A percentile compares a stretch with the other conserved stretches of the same genome.
Evolutionary conservation across 2,113 vertebrate genomes (phyloP).

Genomic region (Fregetta grallaria): DNA sequence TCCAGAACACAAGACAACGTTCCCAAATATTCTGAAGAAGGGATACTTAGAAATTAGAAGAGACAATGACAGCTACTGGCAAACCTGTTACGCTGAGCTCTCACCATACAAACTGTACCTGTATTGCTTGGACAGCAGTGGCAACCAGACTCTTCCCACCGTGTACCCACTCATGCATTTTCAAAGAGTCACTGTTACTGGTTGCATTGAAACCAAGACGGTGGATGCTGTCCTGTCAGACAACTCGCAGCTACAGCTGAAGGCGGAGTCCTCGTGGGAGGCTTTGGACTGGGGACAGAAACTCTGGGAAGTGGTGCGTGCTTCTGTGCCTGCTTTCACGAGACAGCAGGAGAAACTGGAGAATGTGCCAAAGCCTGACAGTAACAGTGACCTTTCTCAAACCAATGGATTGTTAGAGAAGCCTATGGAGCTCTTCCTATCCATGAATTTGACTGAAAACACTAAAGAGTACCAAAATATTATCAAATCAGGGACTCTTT

Average conservation of each 20-base stretch:
- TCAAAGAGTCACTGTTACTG: constrained; percentile 84
- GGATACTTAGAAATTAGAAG: constrained; percentile 88
- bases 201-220: constrained; percentile 82
- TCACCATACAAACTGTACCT: constrained; percentile 86
- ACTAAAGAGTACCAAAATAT: constrained; percentile 78
- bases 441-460: constrained; percentile 64
- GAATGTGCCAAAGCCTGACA: constrained; percentile 48
- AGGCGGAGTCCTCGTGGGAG: constrained; percentile 87
- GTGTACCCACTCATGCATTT: constrained; percentile 88
- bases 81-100: constrained; percentile 88
- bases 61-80: constrained; percentile 86
- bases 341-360: constrained; percentile 62
- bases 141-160: constrained; percentile 85
- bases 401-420: constrained; percentile 65
- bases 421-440: constrained; percentile 76
- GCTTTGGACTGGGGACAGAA: constrained; percentile 90
- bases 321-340: constrained; percentile 65
- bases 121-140: constrained; percentile 89
- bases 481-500: constrained; percentile 87
- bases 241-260: constrained; percentile 87
- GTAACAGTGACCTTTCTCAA: constrained; percentile 47
- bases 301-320: constrained; percentile 87
- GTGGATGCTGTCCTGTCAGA: constrained; percentile 89
- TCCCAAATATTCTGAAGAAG: constrained; percentile 89
- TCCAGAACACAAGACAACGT: constrained; percentile 82